Conservation (phyloP, 2,797 vertebrate species). For the Notolabrus celidotus region DNA sequence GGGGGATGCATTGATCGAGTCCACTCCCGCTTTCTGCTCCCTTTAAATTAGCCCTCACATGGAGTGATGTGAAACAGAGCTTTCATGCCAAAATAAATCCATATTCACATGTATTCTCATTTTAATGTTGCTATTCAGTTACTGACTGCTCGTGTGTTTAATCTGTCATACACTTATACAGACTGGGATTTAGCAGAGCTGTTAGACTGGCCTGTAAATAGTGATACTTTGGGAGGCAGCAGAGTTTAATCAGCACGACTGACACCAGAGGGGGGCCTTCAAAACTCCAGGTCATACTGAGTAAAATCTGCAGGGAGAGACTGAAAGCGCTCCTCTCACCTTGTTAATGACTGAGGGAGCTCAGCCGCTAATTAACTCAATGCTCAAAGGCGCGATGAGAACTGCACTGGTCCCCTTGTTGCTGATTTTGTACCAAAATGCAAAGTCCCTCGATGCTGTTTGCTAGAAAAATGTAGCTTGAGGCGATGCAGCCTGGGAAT, state of each 20-base stretch:
- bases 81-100: slow-evolving; percentile 57
- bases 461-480: slow-evolving; percentile 6
- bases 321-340: slow-evolving; percentile 33
- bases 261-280: slow-evolving; percentile 21
- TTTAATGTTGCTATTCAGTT: slow-evolving; percentile 56
- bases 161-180: slow-evolving; percentile 43
- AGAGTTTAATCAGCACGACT: slow-evolving; percentile 10
- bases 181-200: slow-evolving; percentile 25
- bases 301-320: slow-evolving; percentile 29
- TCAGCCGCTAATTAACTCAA: slow-evolving; percentile 59
- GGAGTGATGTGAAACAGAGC: slow-evolving; percentile 52
- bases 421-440: slow-evolving; percentile 11
- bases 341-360: slow-evolving; percentile 50
- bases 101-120: slow-evolving; percentile 70
- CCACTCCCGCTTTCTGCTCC: slow-evolving; percentile 42
- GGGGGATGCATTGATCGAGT: slow-evolving; percentile 60
- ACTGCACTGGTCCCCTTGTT: background rate
- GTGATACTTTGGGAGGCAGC: slow-evolving; percentile 3
- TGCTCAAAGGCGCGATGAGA: slow-evolving; percentile 42
- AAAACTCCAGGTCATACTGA: slow-evolving; percentile 36
- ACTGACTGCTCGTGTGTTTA: slow-evolving; percentile 45
- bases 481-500: background rate
- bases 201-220: slow-evolving; percentile 6
- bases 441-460: slow-evolving; percentile 8
- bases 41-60: slow-evolving; percentile 62